Evolutionary conservation across 2,113 vertebrate genomes (phyloP), one percentile per base, ranked within the genome.

Genomic region (Lates calcarifer): DNA sequence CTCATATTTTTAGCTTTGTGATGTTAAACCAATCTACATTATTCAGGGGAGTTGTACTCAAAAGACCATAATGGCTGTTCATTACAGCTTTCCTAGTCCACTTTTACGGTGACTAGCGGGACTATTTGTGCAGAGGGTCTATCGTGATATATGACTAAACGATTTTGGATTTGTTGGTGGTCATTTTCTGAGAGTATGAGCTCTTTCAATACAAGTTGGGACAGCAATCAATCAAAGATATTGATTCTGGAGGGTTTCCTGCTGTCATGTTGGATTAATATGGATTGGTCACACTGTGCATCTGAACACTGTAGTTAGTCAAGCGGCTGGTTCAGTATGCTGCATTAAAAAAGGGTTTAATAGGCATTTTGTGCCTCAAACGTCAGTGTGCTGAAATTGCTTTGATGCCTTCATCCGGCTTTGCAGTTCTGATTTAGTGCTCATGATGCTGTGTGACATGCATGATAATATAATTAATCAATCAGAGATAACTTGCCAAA

Each of bases 251-350:
- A 87, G 76, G 72, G 77, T 78, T 89, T 83, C 85, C 89, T 71
- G 72, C 76, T 79, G 90, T 90, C 88, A 76, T 75, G 82, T 89
- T 70, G 87, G 89, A 93, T 92, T 91, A 89, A 90, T 88, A 92
- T 91, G 85, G 90, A 93, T 94, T 90, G 91, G 86, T 83, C 60
- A 47, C 86, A 33, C 62, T 67, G 84, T 86, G 89, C 74, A 77
- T 87, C 68, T 66, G 72, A 84, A 87, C 82, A 70, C 71, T 70
- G 75, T 72, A 57, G 80, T 88, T 87, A 89, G 75, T 80, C 81
- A 84, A 72, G 70, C 24, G 2, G 69, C 73, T 81, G 83, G 31
- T 85, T 89, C 68, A 67, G 74, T 80, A n/a, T 49, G 72, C 77
- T 58, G 74, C 76, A 61, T 86, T 87, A 68, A 72, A 80, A 77